These are phyloP conservation scores for Ailurus styani DNA, from an alignment of 2,113 vertebrate species.

Conservation along the genomic window DNA sequence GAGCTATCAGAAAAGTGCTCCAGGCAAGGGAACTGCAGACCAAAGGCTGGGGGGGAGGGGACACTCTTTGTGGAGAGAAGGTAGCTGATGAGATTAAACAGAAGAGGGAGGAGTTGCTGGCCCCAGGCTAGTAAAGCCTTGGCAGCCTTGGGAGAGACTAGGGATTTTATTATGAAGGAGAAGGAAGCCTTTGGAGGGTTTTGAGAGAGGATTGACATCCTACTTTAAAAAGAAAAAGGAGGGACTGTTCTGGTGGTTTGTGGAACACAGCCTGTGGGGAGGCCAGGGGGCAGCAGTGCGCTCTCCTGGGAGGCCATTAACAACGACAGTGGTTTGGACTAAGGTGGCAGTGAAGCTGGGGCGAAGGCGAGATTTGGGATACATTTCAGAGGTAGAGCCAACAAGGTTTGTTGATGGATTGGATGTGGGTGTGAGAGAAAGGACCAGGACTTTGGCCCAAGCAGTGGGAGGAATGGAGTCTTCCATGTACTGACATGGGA, in stretches of 20 bases:
- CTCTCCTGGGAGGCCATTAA: not conserved
- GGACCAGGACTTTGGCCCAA: not conserved
- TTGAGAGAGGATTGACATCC: not conserved
- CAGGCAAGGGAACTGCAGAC: not conserved
- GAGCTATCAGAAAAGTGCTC: not conserved
- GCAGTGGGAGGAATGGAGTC: not conserved
- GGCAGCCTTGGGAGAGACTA: not conserved
- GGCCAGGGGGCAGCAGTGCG: accelerated
- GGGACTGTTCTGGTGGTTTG: too few species aligned
- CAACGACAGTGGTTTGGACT: not conserved
- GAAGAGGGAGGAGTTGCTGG: not conserved
- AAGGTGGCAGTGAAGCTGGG: not conserved
- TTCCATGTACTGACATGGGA: not conserved
- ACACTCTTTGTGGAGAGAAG: too few species aligned
- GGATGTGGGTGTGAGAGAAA: not conserved
- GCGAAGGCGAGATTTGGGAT: not conserved
- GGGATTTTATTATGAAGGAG: not conserved
- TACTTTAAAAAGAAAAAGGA: not conserved
- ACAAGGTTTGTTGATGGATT: not conserved
- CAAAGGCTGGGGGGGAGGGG: not conserved
- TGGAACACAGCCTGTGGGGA: not conserved
- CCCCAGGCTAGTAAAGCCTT: not conserved
- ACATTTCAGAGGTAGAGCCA: not conserved
- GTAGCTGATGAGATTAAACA: not conserved
- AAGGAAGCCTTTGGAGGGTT: not conserved